Percentiles rank a stretch among this genome's conserved stretches.
Conservation (phyloP, 2,888 invertebrate genomes). For the Eristalis pertinax region DNA sequence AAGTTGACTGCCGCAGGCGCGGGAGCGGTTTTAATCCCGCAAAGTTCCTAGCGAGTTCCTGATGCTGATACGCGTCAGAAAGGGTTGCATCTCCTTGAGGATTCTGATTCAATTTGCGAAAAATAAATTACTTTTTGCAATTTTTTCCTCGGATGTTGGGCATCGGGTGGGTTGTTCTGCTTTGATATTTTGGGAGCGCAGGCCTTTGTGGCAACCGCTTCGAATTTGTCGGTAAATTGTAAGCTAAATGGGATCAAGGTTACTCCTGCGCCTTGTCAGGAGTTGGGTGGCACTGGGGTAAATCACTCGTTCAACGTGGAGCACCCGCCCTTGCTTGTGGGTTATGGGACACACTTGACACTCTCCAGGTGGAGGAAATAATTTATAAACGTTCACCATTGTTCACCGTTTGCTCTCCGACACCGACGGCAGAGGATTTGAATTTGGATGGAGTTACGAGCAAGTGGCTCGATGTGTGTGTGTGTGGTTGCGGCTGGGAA, state of each 20-base stretch:
- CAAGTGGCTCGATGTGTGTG: not conserved
- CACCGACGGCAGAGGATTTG: not conserved
- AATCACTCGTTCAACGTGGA: constrained; percentile 4
- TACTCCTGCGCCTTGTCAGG: constrained; percentile 5
- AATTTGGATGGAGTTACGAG: not conserved
- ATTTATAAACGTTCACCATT: constrained; percentile 28
- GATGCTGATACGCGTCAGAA: constrained; percentile 21
- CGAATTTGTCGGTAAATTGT: constrained; percentile 36
- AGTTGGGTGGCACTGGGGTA: not conserved
- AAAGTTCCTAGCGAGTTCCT: constrained; percentile 24
- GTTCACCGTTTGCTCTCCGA: constrained; percentile 2
- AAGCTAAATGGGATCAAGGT: constrained; percentile 53
- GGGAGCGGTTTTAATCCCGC: constrained; percentile 26
- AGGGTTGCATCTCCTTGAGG: constrained; percentile 25
- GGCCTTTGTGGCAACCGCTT: not conserved
- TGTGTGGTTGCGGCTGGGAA: constrained; percentile 7
- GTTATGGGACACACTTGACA: constrained; percentile 11
- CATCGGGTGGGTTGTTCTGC: constrained; percentile 8
- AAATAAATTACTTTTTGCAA: constrained; percentile 42
- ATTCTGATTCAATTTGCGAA: constrained; percentile 48
- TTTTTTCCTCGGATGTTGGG: not conserved
- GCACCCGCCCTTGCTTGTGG: not conserved
- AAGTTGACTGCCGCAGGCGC: constrained; percentile 21
- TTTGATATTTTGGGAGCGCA: constrained; percentile 34
- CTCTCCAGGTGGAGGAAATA: constrained; percentile 29